phyloP scores from a whole-genome alignment of 1,140 invertebrate genomes.

The Delia radicum region DNA sequence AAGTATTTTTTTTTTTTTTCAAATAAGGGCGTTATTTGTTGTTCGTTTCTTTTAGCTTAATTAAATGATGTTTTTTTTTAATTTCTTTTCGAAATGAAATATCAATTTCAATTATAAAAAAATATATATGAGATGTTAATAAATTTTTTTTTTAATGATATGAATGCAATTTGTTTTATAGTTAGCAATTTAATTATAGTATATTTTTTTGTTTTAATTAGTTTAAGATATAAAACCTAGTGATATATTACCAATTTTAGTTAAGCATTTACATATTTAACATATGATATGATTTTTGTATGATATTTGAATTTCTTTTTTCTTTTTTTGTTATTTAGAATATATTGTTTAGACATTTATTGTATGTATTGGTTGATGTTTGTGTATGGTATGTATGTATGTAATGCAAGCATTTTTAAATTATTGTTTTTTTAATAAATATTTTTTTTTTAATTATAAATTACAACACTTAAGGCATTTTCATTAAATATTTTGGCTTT shows the following conservation, averaged over 20 bases:
- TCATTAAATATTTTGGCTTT: slow-evolving; percentile 17
- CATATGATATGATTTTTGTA: neutral
- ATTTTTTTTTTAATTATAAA: slow-evolving; percentile 5
- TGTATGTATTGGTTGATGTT: neutral
- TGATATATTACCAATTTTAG: too few relatives aligned
- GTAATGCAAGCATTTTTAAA: neutral
- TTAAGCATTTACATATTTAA: too few relatives aligned
- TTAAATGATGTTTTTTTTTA: neutral
- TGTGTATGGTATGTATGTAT: neutral
- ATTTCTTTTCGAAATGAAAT: neutral
- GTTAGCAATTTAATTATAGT: too few relatives aligned
- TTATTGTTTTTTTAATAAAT: neutral
- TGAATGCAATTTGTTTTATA: too few relatives aligned
- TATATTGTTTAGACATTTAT: neutral
- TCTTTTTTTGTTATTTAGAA: neutral
- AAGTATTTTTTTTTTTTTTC: too few relatives aligned
- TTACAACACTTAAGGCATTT: slow-evolving; percentile 23
- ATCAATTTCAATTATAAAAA: slow-evolving; percentile 19
- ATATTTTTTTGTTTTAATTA: too few relatives aligned
- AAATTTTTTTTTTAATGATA: neutral
- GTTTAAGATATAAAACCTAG: too few relatives aligned
- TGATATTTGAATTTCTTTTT: too few relatives aligned
- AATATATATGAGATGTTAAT: neutral
- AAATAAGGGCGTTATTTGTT: neutral
- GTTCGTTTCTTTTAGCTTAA: neutral